phyloP scores from a whole-genome alignment of 2,888 invertebrate species.

The Dicranocentrus wangi region DNA sequence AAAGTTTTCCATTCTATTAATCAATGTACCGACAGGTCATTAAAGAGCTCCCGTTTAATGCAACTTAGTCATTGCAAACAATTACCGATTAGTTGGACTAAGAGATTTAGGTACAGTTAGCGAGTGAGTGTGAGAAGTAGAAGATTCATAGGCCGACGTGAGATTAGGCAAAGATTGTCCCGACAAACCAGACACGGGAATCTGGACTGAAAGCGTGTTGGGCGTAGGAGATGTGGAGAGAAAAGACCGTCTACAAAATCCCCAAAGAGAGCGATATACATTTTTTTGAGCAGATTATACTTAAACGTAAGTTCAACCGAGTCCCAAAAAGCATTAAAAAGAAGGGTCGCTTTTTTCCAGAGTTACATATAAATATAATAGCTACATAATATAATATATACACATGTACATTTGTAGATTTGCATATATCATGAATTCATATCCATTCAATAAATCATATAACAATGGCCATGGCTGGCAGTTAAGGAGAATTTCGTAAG shows the following conservation, averaged over 20 bases:
- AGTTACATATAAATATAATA: no score
- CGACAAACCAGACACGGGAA: conserved; percentile 75
- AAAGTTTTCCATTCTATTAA: conserved; percentile 21
- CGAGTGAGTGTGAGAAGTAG: conserved; percentile 76
- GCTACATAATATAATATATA: no score
- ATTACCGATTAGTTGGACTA: conserved; percentile 74
- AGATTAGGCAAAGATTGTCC: conserved; percentile 89
- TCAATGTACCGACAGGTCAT: neutral
- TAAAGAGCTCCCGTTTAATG: neutral
- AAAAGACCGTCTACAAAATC: conserved; percentile 74
- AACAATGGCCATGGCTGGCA: neutral
- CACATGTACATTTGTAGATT: no score
- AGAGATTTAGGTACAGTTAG: conserved; percentile 76
- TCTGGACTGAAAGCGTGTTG: conserved; percentile 84
- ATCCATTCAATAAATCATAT: neutral
- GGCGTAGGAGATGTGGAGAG: conserved; percentile 78
- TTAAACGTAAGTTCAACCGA: neutral
- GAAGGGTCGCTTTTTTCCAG: no score
- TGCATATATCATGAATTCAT: no score
- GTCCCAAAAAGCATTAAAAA: neutral
- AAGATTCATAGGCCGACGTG: conserved; percentile 74
- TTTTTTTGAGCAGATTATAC: conserved; percentile 16
- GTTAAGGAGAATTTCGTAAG: neutral
- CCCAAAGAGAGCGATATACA: conserved; percentile 34
- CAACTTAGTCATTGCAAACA: neutral